Evolutionary conservation across 35 echinoderm and acorn worm genomes (phyloP).

Genomic region (Stichopus chloronotus): DNA sequence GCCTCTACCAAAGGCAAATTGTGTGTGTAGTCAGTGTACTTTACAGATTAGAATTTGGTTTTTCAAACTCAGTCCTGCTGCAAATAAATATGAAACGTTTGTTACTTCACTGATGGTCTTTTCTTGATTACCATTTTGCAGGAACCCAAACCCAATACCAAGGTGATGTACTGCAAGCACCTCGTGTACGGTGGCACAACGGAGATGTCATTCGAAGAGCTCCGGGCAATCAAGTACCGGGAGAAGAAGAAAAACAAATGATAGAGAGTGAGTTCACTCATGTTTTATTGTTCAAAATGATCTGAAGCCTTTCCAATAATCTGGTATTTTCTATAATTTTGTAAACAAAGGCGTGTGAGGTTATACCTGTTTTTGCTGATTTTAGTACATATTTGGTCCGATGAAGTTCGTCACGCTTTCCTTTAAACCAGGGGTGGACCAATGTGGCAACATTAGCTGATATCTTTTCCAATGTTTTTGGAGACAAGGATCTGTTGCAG

Average conservation of each 20-base stretch:
- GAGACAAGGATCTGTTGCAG: too few species aligned
- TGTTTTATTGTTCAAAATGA: not conserved
- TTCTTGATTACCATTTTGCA: not conserved
- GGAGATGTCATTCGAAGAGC: constrained; percentile 96
- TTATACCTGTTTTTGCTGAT: not conserved
- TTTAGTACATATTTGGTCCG: too few species aligned
- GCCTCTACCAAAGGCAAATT: too few species aligned
- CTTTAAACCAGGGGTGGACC: too few species aligned
- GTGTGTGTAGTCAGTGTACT: too few species aligned
- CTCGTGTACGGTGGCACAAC: constrained; percentile 83
- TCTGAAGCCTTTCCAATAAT: not conserved
- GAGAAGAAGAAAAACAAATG: constrained; percentile 57
- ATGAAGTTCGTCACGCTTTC: too few species aligned
- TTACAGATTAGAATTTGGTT: too few species aligned
- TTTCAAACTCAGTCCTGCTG: too few species aligned
- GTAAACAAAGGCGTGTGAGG: not conserved
- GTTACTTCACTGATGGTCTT: too few species aligned
- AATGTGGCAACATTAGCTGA: too few species aligned
- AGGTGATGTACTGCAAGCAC: constrained; percentile 94
- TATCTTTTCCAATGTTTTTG: too few species aligned
- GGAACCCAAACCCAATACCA: constrained; percentile 68
- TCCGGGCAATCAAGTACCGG: constrained; percentile 77
- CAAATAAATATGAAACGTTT: too few species aligned
- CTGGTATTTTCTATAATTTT: not conserved
- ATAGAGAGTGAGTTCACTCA: constrained; percentile 29